Conservation (phyloP, 2,888 invertebrate genomes). For the Carterocephalus palaemon region DNA sequence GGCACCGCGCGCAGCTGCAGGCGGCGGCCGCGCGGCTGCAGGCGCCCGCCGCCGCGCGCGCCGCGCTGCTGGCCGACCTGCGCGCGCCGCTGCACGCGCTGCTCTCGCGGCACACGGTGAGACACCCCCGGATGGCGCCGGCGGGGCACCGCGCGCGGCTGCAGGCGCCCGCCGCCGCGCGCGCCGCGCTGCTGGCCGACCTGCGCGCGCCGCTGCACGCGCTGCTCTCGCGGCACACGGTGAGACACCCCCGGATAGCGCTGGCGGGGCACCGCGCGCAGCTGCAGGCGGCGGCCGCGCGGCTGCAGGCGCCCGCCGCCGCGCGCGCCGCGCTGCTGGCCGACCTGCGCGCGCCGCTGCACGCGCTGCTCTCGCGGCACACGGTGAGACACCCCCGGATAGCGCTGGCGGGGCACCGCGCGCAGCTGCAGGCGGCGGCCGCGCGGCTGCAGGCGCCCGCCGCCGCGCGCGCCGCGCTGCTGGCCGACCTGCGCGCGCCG, state of each 20-base stretch:
- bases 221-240: no score
- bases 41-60: slow-evolving; percentile 31
- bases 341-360: slow-evolving; percentile 29
- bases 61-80: no score
- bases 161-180: slow-evolving; percentile 25
- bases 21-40: slow-evolving; percentile 82
- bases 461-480: slow-evolving; percentile 27
- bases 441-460: slow-evolving; percentile 49
- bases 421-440: slow-evolving; percentile 35
- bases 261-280: no score
- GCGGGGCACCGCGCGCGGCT: no score
- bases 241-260: no score
- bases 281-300: slow-evolving; percentile 45
- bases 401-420: slow-evolving; percentile 56
- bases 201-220: no score
- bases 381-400: slow-evolving; percentile 46
- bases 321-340: slow-evolving; percentile 27
- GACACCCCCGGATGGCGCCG: no score
- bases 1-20: no score
- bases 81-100: no score
- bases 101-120: no score
- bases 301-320: slow-evolving; percentile 38
- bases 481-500: slow-evolving; percentile 29
- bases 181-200: slow-evolving; percentile 25
- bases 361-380: slow-evolving; percentile 25